Percentiles rank a stretch among this genome's conserved stretches.
These are phyloP conservation scores for Menidia menidia DNA, from an alignment of 2,797 vertebrate species.

Conservation along the genomic window DNA sequence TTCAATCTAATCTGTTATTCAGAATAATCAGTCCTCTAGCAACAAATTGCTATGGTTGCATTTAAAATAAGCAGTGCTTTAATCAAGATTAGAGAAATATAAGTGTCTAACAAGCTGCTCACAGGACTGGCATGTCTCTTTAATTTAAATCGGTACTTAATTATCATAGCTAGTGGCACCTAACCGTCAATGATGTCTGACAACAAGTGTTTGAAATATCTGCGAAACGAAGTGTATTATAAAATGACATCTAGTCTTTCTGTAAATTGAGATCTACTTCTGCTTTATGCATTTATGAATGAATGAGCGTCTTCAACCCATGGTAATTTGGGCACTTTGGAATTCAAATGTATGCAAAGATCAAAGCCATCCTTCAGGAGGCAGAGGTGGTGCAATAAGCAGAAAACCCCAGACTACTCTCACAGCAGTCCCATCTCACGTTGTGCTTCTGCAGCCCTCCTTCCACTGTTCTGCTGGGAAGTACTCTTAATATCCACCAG, in stretches of 20 bases:
- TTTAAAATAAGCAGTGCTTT: conserved; percentile 1
- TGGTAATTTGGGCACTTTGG: conserved; percentile 58
- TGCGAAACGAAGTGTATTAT: conserved; percentile 49
- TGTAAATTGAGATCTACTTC: conserved; percentile 62
- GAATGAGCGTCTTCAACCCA: conserved; percentile 51
- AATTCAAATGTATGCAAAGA: conserved; percentile 75
- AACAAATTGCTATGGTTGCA: background rate
- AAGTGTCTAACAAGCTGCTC: conserved; percentile 6
- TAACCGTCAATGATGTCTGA: conserved; percentile 39
- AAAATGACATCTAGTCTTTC: conserved; percentile 56
- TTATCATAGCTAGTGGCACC: conserved; percentile 28
- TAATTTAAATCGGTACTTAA: conserved; percentile 21
- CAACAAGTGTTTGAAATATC: conserved; percentile 48
- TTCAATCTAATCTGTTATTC: background rate
- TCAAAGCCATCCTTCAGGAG: conserved; percentile 68
- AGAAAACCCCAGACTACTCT: conserved; percentile 67
- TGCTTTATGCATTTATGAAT: conserved; percentile 65
- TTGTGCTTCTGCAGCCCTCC: conserved; percentile 20
- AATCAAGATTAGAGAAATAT: conserved; percentile 15
- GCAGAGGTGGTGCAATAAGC: conserved; percentile 78
- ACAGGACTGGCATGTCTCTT: background rate
- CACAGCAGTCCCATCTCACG: conserved; percentile 28
- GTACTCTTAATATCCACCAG: conserved; percentile 73
- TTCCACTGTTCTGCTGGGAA: conserved; percentile 6
- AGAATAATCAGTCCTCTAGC: background rate